Conservation (phyloP, 2,113 vertebrate species). For the Lampris incognitus region DNA sequence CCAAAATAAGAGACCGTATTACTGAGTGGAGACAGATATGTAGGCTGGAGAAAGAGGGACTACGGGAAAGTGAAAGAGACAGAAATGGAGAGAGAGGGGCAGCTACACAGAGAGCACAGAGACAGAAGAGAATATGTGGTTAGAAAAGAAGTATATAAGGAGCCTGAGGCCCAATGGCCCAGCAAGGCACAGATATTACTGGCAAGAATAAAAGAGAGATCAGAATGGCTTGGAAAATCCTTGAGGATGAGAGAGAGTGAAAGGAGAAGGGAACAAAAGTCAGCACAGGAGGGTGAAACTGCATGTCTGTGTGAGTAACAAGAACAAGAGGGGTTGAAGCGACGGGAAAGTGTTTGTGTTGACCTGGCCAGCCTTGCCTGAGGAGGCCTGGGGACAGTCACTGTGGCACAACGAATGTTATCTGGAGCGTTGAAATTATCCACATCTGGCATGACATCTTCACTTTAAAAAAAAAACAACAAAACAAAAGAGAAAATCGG, state of each 20-base stretch:
- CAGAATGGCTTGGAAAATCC: slow-evolving; percentile 45
- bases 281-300: slow-evolving; percentile 33
- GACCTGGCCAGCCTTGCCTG: slow-evolving; percentile 41
- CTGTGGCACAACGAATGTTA: not conserved
- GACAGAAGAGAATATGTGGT: slow-evolving; percentile 39
- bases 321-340: slow-evolving; percentile 3
- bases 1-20: slow-evolving; percentile 71
- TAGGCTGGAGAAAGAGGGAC: not conserved
- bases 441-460: slow-evolving; percentile 20
- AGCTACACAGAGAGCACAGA: slow-evolving; percentile 34
- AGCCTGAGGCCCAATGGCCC: slow-evolving; percentile 64
- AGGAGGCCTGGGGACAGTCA: slow-evolving; percentile 37
- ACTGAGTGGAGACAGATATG: slow-evolving; percentile 13
- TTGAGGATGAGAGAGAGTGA: slow-evolving; percentile 38
- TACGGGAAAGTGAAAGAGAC: slow-evolving; percentile 26
- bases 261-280: slow-evolving; percentile 53
- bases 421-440: slow-evolving; percentile 30
- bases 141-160: slow-evolving; percentile 52
- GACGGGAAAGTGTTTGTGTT: slow-evolving; percentile 12
- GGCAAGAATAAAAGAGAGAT: slow-evolving; percentile 66
- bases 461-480: not conserved
- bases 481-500: not conserved
- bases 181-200: slow-evolving; percentile 60
- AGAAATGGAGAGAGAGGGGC: slow-evolving; percentile 5
- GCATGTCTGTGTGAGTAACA: slow-evolving; percentile 15